These are phyloP conservation scores for Lutjanus campechanus DNA, from an alignment of 2,797 vertebrate genomes.

Conservation along the genomic window DNA sequence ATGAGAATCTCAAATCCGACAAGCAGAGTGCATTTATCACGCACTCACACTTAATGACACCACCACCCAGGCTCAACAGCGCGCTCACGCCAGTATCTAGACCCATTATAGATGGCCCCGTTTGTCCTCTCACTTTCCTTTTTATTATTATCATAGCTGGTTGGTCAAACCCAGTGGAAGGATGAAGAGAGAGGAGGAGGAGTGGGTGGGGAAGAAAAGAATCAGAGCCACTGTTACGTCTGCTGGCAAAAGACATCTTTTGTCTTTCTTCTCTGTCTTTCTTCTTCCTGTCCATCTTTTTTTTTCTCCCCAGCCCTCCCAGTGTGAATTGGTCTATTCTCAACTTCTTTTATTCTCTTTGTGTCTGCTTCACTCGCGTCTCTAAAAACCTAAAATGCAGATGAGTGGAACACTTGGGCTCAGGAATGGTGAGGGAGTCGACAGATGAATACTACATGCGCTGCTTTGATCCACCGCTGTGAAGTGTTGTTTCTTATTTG, in stretches of 20 bases:
- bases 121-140: conserved; percentile 53
- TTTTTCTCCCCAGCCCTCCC: background rate
- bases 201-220: conserved; percentile 2
- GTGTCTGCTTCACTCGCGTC: conserved; percentile 24
- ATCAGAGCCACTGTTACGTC: conserved; percentile 14
- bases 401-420: conserved; percentile 36
- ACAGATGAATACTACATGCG: conserved; percentile 49
- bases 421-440: conserved; percentile 23
- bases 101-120: conserved; percentile 63
- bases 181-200: conserved; percentile 26
- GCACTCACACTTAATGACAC: conserved; percentile 79
- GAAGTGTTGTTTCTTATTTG: conserved; percentile 57
- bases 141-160: conserved; percentile 47
- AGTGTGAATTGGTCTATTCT: conserved; percentile 24
- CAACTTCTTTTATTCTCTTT: conserved; percentile 38
- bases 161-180: conserved; percentile 41
- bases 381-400: conserved; percentile 53
- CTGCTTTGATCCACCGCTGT: conserved; percentile 58
- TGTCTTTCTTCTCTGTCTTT: conserved; percentile 15
- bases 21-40: conserved; percentile 87
- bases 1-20: conserved; percentile 87
- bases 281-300: conserved; percentile 29
- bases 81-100: conserved; percentile 44
- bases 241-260: conserved; percentile 19
- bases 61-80: conserved; percentile 68